Evolutionary conservation across 2,888 invertebrate genomes (phyloP), one percentile per base, ranked within the genome.

Genomic region (Lepidocyrtoides sp.): DNA sequence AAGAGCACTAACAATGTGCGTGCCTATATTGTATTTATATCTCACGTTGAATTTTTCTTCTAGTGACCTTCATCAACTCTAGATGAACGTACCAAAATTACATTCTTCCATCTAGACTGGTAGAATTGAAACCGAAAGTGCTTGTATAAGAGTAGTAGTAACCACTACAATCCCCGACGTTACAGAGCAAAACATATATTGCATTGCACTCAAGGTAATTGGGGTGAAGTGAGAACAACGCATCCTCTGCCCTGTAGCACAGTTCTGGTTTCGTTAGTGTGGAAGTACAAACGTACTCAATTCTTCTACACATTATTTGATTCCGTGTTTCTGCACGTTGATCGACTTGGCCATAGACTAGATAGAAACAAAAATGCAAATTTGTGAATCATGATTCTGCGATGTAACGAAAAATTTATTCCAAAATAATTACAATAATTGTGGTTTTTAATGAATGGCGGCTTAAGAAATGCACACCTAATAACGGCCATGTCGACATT

Each of bases 41-140:
- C 44, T 48, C 2, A 8, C 57, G 10, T 81, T 54, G 23, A 7
- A 26, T 57, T 20, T 32, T 29, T n/a, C 41, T 41, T 83, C 48
- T 81, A 66, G 63, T 83, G 83, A 83, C 83, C 83, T 83, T 83
- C 83, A 83, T 26, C 41, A 72, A 20, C 41, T 72, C 5, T 57
- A 51, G 29, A 54, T 66, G 66, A 29, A 63, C 29, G n/a, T 8
- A 57, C 17, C 26, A 57, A 77, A 26, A 32, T 23, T 17, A 14
- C 66, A n/a, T n/a, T n/a, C n/a, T n/a, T n/a, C 29, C 14, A n/a
- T 1, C 1, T 23, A 14, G 8, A 63, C 26, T 48, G 2, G 10
- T 51, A 26, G 7, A 23, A 10, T 17, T 77, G 51, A 48, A 77
- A 48, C n/a, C 23, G 77, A 77, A 77, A 77, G 77, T 77, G 51